Evolutionary conservation across 2,888 invertebrate genomes (phyloP).

Genomic region (Caenorhabditis afra): DNA sequence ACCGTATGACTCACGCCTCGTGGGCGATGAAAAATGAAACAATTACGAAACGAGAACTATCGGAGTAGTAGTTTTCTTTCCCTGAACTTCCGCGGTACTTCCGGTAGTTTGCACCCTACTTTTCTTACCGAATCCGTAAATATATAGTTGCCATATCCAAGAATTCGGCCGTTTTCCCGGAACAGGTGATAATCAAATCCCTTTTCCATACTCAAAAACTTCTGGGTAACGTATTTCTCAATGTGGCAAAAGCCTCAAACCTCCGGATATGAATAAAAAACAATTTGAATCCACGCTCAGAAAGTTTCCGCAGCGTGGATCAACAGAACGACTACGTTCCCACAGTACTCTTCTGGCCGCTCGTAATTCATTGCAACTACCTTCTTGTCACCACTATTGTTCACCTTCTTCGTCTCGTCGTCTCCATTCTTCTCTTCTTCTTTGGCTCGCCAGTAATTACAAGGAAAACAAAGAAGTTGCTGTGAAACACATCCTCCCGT

Average conservation of each 20-base stretch:
- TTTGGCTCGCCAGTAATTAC: constrained; percentile 1
- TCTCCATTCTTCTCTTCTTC: constrained; percentile 8
- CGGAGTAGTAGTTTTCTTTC: constrained; percentile 1
- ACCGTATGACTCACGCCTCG: constrained; percentile 16
- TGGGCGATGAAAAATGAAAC: neutral
- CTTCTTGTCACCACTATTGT: constrained; percentile 13
- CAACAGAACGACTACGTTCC: constrained; percentile 26
- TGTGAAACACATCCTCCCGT: constrained; percentile 4
- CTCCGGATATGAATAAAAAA: too few species aligned
- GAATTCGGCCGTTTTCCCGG: too few species aligned
- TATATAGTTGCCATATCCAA: too few species aligned
- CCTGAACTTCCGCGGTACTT: constrained; percentile 4
- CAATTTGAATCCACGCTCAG: too few species aligned
- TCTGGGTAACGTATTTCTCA: too few species aligned
- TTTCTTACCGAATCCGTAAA: too few species aligned
- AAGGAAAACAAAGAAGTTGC: neutral
- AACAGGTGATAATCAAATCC: too few species aligned
- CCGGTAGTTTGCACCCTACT: constrained; percentile 6
- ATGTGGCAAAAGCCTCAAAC: too few species aligned
- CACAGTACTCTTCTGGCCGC: constrained; percentile 1
- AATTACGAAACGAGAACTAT: neutral
- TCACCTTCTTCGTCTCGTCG: neutral
- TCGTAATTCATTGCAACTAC: constrained; percentile 23
- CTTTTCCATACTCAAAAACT: too few species aligned
- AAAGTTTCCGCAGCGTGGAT: neutral